A percentile compares a stretch with the other conserved stretches of the same genome.
These are phyloP conservation scores for Cryptotermes secundus DNA, from an alignment of 1,140 invertebrate genomes.

Conservation along the genomic window DNA sequence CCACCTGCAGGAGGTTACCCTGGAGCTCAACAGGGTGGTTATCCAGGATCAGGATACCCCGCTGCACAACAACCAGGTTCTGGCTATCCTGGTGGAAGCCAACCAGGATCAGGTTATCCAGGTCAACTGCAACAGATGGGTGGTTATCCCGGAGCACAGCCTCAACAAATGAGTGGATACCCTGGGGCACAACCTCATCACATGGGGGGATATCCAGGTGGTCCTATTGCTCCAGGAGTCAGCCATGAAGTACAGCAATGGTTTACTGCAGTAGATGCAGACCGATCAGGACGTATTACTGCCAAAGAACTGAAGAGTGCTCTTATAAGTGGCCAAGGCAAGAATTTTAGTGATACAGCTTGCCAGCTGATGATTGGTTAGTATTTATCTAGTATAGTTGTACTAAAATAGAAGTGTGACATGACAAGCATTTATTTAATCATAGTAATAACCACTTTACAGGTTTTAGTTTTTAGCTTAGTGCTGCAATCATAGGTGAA, in stretches of 20 bases:
- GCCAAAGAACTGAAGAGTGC: constrained; percentile 76
- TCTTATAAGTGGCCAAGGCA: constrained; percentile 82
- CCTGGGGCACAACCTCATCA: constrained; percentile 14
- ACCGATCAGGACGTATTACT: constrained; percentile 79
- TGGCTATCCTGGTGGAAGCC: constrained; percentile 24
- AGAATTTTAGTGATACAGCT: constrained; percentile 79
- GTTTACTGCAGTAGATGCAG: constrained; percentile 80
- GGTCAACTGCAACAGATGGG: not conserved
- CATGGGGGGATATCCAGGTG: constrained; percentile 22
- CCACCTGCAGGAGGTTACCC: constrained; percentile 8
- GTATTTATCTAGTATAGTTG: not conserved
- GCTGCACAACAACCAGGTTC: constrained; percentile 4
- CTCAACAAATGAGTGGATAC: constrained; percentile 16
- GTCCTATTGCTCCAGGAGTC: constrained; percentile 38
- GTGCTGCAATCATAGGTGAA: no score
- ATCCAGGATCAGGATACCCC: constrained; percentile 24
- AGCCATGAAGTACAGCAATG: constrained; percentile 73
- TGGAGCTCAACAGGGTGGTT: constrained; percentile 8
- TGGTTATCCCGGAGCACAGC: constrained; percentile 20
- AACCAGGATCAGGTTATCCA: constrained; percentile 26
- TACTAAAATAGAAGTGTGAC: no score
- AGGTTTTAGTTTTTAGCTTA: no score
- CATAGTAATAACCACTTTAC: no score
- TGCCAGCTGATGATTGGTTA: constrained; percentile 88
- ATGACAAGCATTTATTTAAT: no score